phyloP scores from a whole-genome alignment of 2,888 invertebrate genomes.

The Silvanus unidentatus region DNA sequence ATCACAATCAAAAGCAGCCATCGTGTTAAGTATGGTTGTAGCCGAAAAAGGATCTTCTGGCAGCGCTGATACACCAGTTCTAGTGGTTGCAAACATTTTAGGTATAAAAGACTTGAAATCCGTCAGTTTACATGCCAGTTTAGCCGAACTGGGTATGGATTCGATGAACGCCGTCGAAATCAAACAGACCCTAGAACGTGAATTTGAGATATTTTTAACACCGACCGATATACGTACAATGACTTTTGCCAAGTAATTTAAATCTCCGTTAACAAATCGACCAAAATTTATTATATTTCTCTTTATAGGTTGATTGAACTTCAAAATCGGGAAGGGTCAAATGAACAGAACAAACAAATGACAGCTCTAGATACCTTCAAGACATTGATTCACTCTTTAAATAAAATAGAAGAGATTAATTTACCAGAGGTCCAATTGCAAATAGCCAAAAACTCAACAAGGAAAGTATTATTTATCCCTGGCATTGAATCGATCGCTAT shows the following conservation, averaged over 20 bases:
- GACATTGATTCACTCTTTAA: no score
- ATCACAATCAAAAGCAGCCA: slow-evolving; percentile 52
- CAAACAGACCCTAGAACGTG: slow-evolving; percentile 84
- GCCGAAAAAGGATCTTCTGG: slow-evolving; percentile 70
- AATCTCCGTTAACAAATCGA: background rate
- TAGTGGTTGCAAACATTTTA: slow-evolving; percentile 59
- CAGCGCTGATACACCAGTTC: slow-evolving; percentile 62
- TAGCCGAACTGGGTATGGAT: slow-evolving; percentile 93
- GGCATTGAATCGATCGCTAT: no score
- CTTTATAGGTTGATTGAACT: slow-evolving; percentile 49
- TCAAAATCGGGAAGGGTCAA: slow-evolving; percentile 44
- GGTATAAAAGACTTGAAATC: slow-evolving; percentile 55
- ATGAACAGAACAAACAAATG: slow-evolving; percentile 38
- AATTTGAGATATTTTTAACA: slow-evolving; percentile 79
- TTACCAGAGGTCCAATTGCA: background rate
- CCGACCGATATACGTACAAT: slow-evolving; percentile 79
- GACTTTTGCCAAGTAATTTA: slow-evolving; percentile 61
- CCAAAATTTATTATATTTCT: background rate
- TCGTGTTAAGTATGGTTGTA: slow-evolving; percentile 80
- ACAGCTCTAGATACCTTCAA: no score
- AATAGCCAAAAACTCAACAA: background rate
- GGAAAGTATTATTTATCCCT: background rate
- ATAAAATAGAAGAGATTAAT: background rate
- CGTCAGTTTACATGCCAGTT: slow-evolving; percentile 61
- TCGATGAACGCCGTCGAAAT: slow-evolving; percentile 97